phyloP scores from a whole-genome alignment of 2,797 vertebrate genomes.

The Benthosema pterotum region DNA sequence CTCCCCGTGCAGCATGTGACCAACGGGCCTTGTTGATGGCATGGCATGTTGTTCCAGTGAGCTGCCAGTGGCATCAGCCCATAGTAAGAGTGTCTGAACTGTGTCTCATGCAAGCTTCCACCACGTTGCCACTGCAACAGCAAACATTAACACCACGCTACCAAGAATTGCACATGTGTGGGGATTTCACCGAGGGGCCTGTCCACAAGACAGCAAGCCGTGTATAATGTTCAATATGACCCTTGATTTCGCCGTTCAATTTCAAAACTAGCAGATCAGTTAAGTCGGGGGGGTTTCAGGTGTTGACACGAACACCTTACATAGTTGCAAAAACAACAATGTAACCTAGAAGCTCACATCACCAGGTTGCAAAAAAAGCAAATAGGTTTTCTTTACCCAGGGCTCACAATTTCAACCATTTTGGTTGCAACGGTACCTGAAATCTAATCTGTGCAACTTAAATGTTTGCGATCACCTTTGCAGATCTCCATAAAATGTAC shows the following conservation, averaged over 20 bases:
- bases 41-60: conserved; percentile 58
- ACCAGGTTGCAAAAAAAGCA: too few relatives aligned
- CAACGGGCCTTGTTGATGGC: conserved; percentile 35
- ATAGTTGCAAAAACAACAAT: too few relatives aligned
- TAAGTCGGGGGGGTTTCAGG: too few relatives aligned
- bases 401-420: too few relatives aligned
- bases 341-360: too few relatives aligned
- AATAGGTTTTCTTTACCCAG: too few relatives aligned
- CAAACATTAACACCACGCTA: conserved; percentile 67
- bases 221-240: conserved; percentile 5
- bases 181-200: conserved; percentile 28
- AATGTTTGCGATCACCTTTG: too few relatives aligned
- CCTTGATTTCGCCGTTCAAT: neutral
- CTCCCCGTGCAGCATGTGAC: conserved; percentile 37
- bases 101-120: conserved; percentile 55
- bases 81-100: conserved; percentile 48
- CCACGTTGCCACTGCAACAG: conserved; percentile 62
- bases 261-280: too few relatives aligned
- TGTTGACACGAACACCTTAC: too few relatives aligned
- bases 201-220: conserved; percentile 19
- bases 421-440: too few relatives aligned
- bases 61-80: conserved; percentile 53
- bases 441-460: too few relatives aligned
- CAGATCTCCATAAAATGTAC: too few relatives aligned
- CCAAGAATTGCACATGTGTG: conserved; percentile 62